phyloP scores from a whole-genome alignment of 1,140 invertebrate species.

The Muscidifurax raptorellus region DNA sequence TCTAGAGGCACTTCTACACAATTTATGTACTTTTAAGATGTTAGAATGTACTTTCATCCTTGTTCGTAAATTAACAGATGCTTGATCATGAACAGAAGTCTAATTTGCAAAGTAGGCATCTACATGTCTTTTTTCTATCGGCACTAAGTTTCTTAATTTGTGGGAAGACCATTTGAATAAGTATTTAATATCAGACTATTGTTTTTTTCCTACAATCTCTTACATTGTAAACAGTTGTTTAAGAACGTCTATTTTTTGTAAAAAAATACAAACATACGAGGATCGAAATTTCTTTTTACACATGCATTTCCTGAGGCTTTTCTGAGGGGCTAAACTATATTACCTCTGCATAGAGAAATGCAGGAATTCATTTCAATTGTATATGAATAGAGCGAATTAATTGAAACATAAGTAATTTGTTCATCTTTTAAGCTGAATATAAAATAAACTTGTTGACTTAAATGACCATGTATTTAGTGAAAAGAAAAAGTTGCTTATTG shows the following conservation, averaged over 20 bases:
- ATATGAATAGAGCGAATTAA: too few species aligned
- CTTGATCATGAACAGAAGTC: neutral
- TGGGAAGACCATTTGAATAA: conserved; percentile 43
- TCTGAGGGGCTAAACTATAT: neutral
- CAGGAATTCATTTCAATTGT: too few species aligned
- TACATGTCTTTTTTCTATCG: conserved; percentile 6
- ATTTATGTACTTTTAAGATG: conserved; percentile 18
- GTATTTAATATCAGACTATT: conserved; percentile 24
- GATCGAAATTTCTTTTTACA: conserved; percentile 15
- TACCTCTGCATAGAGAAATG: neutral
- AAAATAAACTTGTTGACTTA: too few species aligned
- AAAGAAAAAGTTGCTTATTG: neutral
- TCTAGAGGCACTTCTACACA: conserved; percentile 44
- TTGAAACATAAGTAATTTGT: too few species aligned
- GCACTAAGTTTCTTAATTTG: conserved; percentile 15
- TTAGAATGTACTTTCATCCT: neutral
- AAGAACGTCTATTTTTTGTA: neutral
- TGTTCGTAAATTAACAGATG: neutral
- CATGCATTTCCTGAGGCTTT: neutral
- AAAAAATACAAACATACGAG: conserved; percentile 30
- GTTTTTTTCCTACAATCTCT: neutral
- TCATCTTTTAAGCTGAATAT: too few species aligned
- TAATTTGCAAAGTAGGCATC: neutral
- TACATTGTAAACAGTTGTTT: neutral
- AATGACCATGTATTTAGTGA: neutral